Conservation (phyloP, 2,888 invertebrate species). For the Penaeus monodon region DNA sequence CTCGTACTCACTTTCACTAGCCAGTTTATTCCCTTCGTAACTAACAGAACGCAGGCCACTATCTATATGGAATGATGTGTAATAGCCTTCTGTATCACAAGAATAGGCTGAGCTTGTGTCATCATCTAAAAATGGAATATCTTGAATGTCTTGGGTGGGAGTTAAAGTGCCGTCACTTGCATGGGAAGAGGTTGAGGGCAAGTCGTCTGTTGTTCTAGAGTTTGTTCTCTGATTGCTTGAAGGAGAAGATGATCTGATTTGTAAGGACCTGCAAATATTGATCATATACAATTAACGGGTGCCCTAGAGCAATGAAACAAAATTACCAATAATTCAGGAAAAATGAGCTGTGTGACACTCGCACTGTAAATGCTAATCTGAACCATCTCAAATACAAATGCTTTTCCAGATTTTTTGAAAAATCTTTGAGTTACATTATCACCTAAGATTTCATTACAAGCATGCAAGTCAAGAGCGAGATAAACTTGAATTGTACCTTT, state of each 20-base stretch:
- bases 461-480: no score
- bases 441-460: no score
- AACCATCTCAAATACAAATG: no score
- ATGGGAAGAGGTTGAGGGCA: constrained; percentile 63
- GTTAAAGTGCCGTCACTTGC: constrained; percentile 64
- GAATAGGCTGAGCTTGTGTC: constrained; percentile 93
- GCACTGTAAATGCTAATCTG: no score
- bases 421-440: no score
- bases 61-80: constrained; percentile 97
- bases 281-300: not conserved
- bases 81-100: constrained; percentile 97
- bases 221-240: constrained; percentile 53
- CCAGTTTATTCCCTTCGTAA: constrained; percentile 70
- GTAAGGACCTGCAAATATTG: constrained; percentile 54
- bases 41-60: constrained; percentile 80
- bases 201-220: constrained; percentile 63
- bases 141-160: constrained; percentile 65
- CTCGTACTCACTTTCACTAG: constrained; percentile 90
- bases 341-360: no score
- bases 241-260: constrained; percentile 54
- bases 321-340: not conserved
- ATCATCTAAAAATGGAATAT: constrained; percentile 73
- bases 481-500: no score
- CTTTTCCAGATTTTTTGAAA: no score
- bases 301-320: not conserved